Evolutionary conservation across 1,140 invertebrate genomes (phyloP).

Genomic region (Neuroterus valhalla): DNA sequence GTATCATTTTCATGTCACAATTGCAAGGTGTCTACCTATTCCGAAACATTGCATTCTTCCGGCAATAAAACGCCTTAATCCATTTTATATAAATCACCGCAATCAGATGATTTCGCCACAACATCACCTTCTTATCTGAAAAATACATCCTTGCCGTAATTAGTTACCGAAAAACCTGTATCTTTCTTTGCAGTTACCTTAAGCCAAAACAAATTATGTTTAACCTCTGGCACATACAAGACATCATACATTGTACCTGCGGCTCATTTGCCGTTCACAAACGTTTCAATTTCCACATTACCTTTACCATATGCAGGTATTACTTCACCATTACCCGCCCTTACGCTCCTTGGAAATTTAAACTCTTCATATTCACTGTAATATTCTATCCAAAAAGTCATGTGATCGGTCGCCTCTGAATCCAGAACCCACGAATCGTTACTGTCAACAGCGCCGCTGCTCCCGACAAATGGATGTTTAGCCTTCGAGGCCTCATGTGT

Average conservation of each 20-base stretch:
- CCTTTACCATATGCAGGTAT: slow-evolving; percentile 9
- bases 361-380: slow-evolving; percentile 6
- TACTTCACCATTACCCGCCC: slow-evolving; percentile 7
- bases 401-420: neutral
- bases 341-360: neutral
- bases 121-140: neutral
- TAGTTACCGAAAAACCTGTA: slow-evolving; percentile 2
- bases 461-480: neutral
- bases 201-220: neutral
- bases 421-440: no score
- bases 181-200: neutral
- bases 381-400: slow-evolving; percentile 14
- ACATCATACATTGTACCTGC: slow-evolving; percentile 1
- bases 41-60: slow-evolving; percentile 24
- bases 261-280: neutral
- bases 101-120: neutral
- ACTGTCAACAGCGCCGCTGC: neutral
- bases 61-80: neutral
- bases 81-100: neutral
- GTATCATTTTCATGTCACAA: slow-evolving; percentile 47
- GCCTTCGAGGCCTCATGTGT: neutral
- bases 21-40: no score
- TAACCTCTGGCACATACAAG: neutral
- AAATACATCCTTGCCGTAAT: neutral
- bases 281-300: slow-evolving; percentile 2